phyloP scores from a whole-genome alignment of 2,888 invertebrate genomes.

The Tenthredo distinguenda region DNA sequence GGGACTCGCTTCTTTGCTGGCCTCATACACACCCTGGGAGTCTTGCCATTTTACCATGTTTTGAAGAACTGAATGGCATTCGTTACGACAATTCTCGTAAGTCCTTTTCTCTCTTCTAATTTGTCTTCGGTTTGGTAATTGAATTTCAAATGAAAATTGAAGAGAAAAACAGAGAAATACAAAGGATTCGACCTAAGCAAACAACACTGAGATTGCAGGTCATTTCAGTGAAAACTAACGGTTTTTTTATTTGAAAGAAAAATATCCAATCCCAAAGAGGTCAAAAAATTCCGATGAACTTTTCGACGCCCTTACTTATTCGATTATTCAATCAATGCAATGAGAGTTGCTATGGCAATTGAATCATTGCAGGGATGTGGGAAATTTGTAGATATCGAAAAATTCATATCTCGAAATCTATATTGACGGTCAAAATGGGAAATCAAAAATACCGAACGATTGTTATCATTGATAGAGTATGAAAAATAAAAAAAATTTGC shows the following conservation, averaged over 20 bases:
- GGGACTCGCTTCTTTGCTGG: slow-evolving; percentile 92
- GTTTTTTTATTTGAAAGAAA: no score
- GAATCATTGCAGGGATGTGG: not conserved
- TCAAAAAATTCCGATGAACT: not conserved
- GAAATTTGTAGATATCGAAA: not conserved
- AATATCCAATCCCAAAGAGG: no score
- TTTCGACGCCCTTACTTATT: not conserved
- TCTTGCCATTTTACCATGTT: slow-evolving; percentile 87
- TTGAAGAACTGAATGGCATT: slow-evolving; percentile 88
- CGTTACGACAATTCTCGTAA: slow-evolving; percentile 91
- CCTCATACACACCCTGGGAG: slow-evolving; percentile 87
- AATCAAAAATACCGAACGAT: not conserved
- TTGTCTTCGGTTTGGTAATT: no score
- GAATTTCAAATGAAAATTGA: no score
- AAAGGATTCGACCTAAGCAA: no score
- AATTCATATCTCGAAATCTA: not conserved
- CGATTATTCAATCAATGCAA: not conserved
- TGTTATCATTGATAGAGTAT: not conserved
- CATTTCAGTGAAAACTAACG: not conserved
- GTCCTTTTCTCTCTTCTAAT: slow-evolving; percentile 75
- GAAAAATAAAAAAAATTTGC: not conserved
- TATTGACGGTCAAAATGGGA: not conserved
- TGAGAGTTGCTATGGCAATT: not conserved
- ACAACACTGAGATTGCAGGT: no score
- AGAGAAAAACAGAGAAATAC: no score